A percentile compares a stretch with the other conserved stretches of the same genome.
These are phyloP conservation scores for Bruchidius siliquastri DNA, from an alignment of 2,888 invertebrate species.

Conservation along the genomic window DNA sequence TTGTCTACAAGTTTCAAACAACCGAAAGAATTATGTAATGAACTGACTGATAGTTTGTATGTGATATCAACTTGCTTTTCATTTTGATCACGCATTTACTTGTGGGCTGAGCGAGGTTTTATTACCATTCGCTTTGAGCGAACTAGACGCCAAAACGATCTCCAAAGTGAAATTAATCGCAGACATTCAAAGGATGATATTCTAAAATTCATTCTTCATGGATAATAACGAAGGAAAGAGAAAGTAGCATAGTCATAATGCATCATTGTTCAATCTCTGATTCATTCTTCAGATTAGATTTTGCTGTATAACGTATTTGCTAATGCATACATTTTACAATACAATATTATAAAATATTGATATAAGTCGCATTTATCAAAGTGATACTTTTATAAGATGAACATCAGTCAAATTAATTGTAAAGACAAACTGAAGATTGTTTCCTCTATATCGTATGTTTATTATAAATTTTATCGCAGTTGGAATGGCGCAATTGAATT, in stretches of 20 bases:
- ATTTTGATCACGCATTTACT: neutral
- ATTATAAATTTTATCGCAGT: no score
- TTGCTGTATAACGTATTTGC: neutral
- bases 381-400: neutral
- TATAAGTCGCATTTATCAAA: no score
- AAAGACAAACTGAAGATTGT: no score
- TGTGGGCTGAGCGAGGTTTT: neutral
- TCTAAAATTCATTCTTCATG: neutral
- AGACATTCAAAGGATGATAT: neutral
- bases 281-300: neutral
- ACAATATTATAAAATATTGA: no score
- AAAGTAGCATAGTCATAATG: neutral
- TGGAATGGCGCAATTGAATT: no score
- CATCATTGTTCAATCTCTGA: neutral
- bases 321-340: neutral
- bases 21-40: no score
- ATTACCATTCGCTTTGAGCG: neutral
- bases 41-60: no score
- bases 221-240: neutral
- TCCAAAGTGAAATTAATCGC: neutral
- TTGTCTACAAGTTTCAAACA: no score
- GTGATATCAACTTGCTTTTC: no score
- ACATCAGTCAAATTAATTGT: neutral
- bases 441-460: no score
- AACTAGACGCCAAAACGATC: neutral